These are phyloP conservation scores for Thermophis baileyi DNA, from an alignment of 2,113 vertebrate species.

Conservation along the genomic window DNA sequence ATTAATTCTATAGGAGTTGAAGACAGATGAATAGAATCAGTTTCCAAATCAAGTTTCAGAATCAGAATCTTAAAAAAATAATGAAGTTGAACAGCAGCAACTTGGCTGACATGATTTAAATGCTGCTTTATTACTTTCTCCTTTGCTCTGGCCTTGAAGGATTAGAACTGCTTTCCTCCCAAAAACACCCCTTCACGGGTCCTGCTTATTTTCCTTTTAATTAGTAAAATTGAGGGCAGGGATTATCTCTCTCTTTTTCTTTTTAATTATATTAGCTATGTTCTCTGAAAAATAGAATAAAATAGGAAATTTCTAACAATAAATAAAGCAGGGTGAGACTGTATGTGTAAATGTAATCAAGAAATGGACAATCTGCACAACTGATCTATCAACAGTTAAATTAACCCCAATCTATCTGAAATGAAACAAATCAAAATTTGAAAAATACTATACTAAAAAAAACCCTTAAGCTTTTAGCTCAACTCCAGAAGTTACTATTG, in stretches of 20 bases:
- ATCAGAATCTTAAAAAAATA: background rate
- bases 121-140: background rate
- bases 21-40: background rate
- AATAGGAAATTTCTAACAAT: background rate
- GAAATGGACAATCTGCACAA: background rate
- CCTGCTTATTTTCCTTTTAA: background rate
- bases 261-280: background rate
- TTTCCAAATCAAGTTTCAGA: background rate
- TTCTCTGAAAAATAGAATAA: background rate
- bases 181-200: background rate
- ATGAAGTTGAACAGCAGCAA: background rate
- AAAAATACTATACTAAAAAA: background rate
- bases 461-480: background rate
- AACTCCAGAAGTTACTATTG: background rate
- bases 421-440: slow-evolving; percentile 9
- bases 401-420: background rate
- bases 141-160: background rate
- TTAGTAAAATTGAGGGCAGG: background rate
- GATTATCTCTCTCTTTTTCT: background rate
- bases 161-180: background rate
- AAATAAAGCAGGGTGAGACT: background rate
- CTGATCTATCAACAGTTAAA: background rate
- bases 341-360: background rate
- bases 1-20: background rate
- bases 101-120: background rate